Evolutionary conservation across 2,797 vertebrate species (phyloP), one percentile per base, ranked within the genome.

Genomic region (Fringilla coelebs): DNA sequence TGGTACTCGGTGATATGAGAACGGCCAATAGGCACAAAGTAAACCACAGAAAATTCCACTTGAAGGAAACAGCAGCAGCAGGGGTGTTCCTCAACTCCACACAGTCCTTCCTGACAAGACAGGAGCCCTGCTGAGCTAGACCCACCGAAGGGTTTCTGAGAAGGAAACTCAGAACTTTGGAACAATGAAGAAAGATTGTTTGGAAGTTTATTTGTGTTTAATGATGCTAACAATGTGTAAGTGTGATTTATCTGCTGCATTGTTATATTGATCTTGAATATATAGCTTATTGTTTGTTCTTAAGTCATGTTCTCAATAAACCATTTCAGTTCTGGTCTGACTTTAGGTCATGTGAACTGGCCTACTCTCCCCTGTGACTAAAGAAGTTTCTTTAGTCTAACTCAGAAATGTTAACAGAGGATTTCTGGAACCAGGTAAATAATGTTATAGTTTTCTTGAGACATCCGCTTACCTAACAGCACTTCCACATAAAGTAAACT

Each of bases 71-170:
- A 57, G 15, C n/a, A 80, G 41, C 32, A 66, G 19, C 10, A 60
- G 26, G 2, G 6, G 7, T 3, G 0, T 6, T n/a, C 16, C 65
- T 45, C n/a, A 55, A 13, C 13, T 78, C 40, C 22, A 32, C 6
- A 6, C 5, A 43, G 4, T 5, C 9, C 46, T 65, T 40, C 9
- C 12, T 46, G 12, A 13, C 29, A 3, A 8, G 13, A 32, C 6
- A 40, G 12, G 3, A 29, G 6, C 10, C 14, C 6, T n/a, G 19
- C 13, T 4, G 7, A 70, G 1, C 13, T 65, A 25, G 6, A 43
- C 2, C 13, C 5, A 10, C 10, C 7, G 8, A 43, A 7, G 7
- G 9, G 13, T 38, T 16, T 24, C 51, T 72, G 43, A 45, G 17
- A 49, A 54, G 10, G 17, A 75, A 75, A 46, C 1, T 43, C 41